Evolutionary conservation across 2,888 invertebrate genomes (phyloP).

Genomic region (Nephrotoma guestfalica): DNA sequence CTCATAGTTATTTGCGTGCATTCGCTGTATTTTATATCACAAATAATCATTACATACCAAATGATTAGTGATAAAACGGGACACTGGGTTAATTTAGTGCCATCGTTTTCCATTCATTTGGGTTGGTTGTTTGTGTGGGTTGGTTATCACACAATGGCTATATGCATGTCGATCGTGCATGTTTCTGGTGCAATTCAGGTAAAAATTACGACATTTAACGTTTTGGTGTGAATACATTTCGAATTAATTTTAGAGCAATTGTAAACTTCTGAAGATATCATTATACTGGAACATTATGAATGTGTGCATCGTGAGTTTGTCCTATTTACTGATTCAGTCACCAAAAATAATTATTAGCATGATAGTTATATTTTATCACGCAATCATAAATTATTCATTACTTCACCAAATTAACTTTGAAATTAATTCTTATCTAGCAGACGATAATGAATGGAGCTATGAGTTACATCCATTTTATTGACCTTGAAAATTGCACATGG

Average conservation of each 20-base stretch:
- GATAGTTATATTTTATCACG: neutral
- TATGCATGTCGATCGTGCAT: neutral
- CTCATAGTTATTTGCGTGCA: neutral
- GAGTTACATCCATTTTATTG: neutral
- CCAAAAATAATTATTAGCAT: neutral
- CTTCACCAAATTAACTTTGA: neutral
- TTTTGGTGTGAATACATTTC: neutral
- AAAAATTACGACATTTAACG: neutral
- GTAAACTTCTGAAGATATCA: neutral
- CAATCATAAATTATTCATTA: neutral
- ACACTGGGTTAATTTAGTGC: neutral
- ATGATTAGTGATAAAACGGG: neutral
- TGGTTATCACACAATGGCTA: neutral
- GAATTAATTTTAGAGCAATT: neutral
- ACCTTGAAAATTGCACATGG: neutral
- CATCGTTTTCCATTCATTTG: neutral
- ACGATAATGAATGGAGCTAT: neutral
- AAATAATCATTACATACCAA: neutral
- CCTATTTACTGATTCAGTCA: neutral
- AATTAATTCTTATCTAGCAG: neutral
- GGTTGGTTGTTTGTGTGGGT: neutral
- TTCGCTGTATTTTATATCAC: neutral
- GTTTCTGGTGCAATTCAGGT: neutral
- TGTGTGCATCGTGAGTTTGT: neutral
- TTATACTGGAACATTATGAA: neutral